Evolutionary conservation across 2,888 invertebrate genomes (phyloP), one percentile per base, ranked within the genome.

Genomic region (Heteropelma amictum): DNA sequence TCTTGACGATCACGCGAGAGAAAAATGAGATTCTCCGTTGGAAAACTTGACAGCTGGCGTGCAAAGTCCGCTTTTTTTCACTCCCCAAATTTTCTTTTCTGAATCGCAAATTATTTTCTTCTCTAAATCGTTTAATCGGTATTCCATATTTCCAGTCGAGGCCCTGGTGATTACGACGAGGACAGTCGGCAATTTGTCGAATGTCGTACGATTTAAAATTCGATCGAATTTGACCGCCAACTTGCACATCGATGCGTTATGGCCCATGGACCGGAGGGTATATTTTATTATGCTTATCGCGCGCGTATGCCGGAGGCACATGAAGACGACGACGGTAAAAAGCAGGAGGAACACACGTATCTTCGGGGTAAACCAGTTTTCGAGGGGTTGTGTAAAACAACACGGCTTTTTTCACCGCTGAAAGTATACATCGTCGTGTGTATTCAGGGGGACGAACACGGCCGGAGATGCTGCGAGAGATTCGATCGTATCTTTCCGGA

Each of bases 341-440:
- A 17, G 17, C 14, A 14, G 30, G n/a, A 30, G 10, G 0, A 0
- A 17, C 0, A 14, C 2, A 12, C 3, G 12, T 35, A 35, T n/a
- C 56, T 53, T 30, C 40, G 61, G 54, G 72, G 51, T 75, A 80
- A 80, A 80, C 80, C 80, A 77, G 80, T 80, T 79, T 76, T 75
- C 56, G 54, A 72, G 61, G 70, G 58, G 58, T 61, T 58, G 60
- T 51, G 49, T 35, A 58, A 38, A 63, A 30, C 26, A 21, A 35
- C 47, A 26, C 65, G 10, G 65, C 64, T 71, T 71, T 67, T 47
- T 54, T 21, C 42, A 54, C 40, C n/a, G 49, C 21, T 28, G 23
- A 61, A 40, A 23, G 70, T 64, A n/a, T n/a, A n/a, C n/a, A n/a
- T 30, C 54, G 35, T 49, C 69, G 61, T 19, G 17, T 42, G n/a